Evolutionary conservation across 1,140 invertebrate species (phyloP).

Genomic region (Metopolophium dirhodum): DNA sequence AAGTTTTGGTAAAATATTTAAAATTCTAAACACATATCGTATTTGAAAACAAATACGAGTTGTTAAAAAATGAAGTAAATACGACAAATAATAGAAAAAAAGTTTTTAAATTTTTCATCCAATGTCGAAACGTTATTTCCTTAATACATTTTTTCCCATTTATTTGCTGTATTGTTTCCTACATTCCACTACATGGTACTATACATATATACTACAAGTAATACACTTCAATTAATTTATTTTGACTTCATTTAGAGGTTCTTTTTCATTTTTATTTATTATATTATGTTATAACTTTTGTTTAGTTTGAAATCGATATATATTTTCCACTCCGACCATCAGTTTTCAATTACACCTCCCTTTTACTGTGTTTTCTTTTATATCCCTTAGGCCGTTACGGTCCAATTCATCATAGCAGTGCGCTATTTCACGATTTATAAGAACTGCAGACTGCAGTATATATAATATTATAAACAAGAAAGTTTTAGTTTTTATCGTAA

Average conservation of each 20-base stretch:
- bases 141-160: not conserved
- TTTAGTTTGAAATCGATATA: constrained; percentile 31
- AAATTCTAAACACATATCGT: constrained; percentile 28
- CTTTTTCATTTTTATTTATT: not conserved
- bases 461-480: constrained; percentile 16
- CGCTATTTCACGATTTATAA: not conserved
- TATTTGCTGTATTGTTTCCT: not conserved
- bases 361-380: not conserved
- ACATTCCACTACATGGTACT: not conserved
- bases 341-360: not conserved
- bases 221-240: constrained; percentile 12
- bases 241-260: constrained; percentile 3
- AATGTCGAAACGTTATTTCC: not conserved
- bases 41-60: constrained; percentile 18
- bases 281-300: not conserved
- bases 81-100: not conserved
- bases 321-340: not conserved
- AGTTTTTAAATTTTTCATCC: constrained; percentile 1
- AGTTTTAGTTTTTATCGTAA: not conserved
- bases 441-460: not conserved
- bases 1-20: constrained; percentile 22
- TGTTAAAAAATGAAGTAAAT: constrained; percentile 30
- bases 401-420: not conserved
- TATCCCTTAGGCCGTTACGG: not conserved
- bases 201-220: not conserved